phyloP scores from a whole-genome alignment of 2,113 vertebrate species.

The Apteryx mantelli region DNA sequence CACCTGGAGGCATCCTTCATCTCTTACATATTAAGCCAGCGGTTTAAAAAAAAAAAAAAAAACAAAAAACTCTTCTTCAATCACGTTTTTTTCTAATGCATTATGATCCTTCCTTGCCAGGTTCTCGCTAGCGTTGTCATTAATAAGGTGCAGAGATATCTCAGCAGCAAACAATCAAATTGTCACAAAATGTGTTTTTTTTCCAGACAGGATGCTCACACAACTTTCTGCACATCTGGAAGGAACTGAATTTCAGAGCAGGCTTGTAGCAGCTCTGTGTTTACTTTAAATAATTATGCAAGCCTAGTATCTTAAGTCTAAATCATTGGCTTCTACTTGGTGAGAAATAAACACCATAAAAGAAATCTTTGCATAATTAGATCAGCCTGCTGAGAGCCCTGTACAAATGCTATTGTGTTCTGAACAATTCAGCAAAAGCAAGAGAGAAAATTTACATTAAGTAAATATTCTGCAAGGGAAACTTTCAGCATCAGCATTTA shows the following conservation, averaged over 20 bases:
- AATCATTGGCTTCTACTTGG: conserved; percentile 74
- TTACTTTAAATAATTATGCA: conserved; percentile 10
- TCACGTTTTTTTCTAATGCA: not conserved
- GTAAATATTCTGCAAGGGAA: conserved; percentile 31
- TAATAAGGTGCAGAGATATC: not conserved
- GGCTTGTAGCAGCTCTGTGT: not conserved
- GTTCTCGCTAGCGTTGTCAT: not conserved
- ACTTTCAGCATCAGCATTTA: not conserved
- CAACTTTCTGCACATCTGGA: not conserved
- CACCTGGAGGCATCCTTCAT: conserved; percentile 6
- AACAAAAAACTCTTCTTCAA: not conserved
- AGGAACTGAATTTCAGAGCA: not conserved
- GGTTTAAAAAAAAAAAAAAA: not conserved
- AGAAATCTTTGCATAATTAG: conserved; percentile 78
- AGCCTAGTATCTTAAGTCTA: conserved; percentile 50
- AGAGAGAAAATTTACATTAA: conserved; percentile 64
- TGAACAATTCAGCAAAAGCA: conserved; percentile 57
- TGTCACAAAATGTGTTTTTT: rapidly evolving
- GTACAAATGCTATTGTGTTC: conserved; percentile 18
- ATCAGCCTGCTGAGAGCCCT: conserved; percentile 64
- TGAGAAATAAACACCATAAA: conserved; percentile 72
- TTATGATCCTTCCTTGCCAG: not conserved
- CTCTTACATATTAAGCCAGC: not conserved
- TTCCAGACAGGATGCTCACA: rapidly evolving
- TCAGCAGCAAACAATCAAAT: not conserved